Evolutionary conservation across 2,888 invertebrate species (phyloP).

Genomic region (Amorpha juglandis): DNA sequence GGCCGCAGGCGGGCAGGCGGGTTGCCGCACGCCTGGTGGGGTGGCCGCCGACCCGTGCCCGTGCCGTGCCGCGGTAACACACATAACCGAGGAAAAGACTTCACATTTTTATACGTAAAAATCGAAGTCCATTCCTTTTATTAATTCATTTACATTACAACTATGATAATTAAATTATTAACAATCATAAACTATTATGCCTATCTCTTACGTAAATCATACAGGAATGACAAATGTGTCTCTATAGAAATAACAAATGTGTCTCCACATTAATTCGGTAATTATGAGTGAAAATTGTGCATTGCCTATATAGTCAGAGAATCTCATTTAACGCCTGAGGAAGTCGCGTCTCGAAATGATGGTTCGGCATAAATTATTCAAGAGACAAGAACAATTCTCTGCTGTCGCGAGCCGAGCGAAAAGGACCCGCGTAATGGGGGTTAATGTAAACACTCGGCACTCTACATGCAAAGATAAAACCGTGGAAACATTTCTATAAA

Average conservation of each 20-base stretch:
- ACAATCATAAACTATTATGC: background rate
- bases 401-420: slow-evolving; percentile 1
- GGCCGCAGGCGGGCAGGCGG: slow-evolving; percentile 48
- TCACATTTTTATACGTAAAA: background rate
- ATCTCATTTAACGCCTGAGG: slow-evolving; percentile 20
- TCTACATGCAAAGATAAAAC: slow-evolving; percentile 24
- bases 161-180: background rate
- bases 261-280: slow-evolving; percentile 13
- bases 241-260: background rate
- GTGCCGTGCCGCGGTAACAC: slow-evolving; percentile 46
- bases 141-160: background rate
- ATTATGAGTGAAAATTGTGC: slow-evolving; percentile 11
- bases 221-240: background rate
- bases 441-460: slow-evolving; percentile 20
- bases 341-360: slow-evolving; percentile 16
- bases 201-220: background rate
- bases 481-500: slow-evolving; percentile 15
- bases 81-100: background rate
- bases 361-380: slow-evolving; percentile 26
- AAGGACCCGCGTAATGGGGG: slow-evolving; percentile 20
- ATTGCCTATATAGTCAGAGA: slow-evolving; percentile 1
- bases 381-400: background rate
- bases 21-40: slow-evolving; percentile 44
- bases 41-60: slow-evolving; percentile 69
- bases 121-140: slow-evolving; percentile 3